These are phyloP conservation scores for Poicephalus meyeri DNA, from an alignment of 2,113 vertebrate species.

Conservation along the genomic window DNA sequence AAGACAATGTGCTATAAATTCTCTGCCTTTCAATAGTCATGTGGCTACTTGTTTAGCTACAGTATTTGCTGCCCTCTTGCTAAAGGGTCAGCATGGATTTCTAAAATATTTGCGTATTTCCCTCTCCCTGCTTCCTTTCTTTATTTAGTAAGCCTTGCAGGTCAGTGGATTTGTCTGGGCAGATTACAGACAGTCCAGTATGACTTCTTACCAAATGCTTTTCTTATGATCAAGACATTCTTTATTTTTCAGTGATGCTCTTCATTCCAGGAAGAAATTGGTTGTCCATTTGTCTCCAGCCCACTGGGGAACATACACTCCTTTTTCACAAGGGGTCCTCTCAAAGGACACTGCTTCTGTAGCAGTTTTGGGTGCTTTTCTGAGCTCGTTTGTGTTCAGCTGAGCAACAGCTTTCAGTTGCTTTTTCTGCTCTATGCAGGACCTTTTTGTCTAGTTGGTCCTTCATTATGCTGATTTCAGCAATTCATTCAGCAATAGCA, in stretches of 20 bases:
- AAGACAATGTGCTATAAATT: not conserved
- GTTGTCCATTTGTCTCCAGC: not conserved
- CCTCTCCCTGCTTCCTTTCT: not conserved
- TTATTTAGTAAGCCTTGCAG: rapidly evolving
- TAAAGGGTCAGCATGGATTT: not conserved
- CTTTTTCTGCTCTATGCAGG: not conserved
- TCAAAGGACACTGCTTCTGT: not conserved
- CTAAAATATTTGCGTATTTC: not conserved
- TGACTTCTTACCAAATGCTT: rapidly evolving
- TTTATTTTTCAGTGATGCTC: not conserved
- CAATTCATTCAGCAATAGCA: not conserved
- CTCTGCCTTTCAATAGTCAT: not conserved
- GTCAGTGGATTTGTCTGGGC: not conserved
- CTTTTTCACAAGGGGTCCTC: not conserved
- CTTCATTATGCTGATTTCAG: not conserved
- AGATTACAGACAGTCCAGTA: not conserved
- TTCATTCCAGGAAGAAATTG: not conserved
- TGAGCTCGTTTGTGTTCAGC: rapidly evolving
- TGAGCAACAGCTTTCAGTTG: not conserved
- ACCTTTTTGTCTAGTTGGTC: not conserved
- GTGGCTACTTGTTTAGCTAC: not conserved
- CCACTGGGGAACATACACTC: not conserved
- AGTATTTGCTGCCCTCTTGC: not conserved
- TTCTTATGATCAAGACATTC: not conserved
- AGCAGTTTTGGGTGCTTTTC: not conserved